phyloP scores from a whole-genome alignment of 2,888 invertebrate genomes.

The Pollenia griseotomentosa region DNA sequence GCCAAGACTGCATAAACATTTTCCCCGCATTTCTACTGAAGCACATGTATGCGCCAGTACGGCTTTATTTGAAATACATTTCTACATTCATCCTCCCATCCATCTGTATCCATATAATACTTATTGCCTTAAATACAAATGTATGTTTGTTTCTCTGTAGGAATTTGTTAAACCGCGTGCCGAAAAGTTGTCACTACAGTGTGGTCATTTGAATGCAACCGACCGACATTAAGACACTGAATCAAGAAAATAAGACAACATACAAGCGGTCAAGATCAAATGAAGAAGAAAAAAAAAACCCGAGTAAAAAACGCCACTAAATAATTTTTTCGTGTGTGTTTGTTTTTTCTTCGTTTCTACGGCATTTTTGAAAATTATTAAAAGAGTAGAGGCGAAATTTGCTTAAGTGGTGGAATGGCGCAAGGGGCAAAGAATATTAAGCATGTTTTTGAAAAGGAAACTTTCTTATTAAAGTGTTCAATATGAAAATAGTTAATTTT shows the following conservation, averaged over 20 bases:
- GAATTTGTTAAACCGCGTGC: slow-evolving; percentile 82
- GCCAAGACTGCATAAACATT: slow-evolving; percentile 10
- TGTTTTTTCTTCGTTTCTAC: slow-evolving; percentile 13
- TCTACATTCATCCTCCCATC: slow-evolving; percentile 14
- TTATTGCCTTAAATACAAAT: slow-evolving; percentile 15
- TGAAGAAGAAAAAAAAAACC: slow-evolving; percentile 33
- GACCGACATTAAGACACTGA: slow-evolving; percentile 72
- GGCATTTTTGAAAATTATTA: slow-evolving; percentile 34
- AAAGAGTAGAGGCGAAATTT: slow-evolving; percentile 25
- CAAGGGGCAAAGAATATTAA: neutral
- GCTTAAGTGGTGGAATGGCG: neutral
- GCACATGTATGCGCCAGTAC: slow-evolving; percentile 71
- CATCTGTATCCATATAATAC: neutral
- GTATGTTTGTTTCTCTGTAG: slow-evolving; percentile 64
- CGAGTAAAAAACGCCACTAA: slow-evolving; percentile 63
- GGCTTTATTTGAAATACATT: slow-evolving; percentile 47
- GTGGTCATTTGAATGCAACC: slow-evolving; percentile 77
- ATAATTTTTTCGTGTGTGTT: slow-evolving; percentile 43
- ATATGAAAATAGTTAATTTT: too few species aligned
- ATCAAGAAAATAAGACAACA: slow-evolving; percentile 59
- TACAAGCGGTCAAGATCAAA: slow-evolving; percentile 67
- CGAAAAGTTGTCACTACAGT: slow-evolving; percentile 81
- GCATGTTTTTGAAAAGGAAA: slow-evolving; percentile 32
- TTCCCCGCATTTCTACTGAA: neutral
- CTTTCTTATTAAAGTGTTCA: neutral